phyloP scores from a whole-genome alignment of 2,797 vertebrate species.

The Hydrocynus forskahlii region DNA sequence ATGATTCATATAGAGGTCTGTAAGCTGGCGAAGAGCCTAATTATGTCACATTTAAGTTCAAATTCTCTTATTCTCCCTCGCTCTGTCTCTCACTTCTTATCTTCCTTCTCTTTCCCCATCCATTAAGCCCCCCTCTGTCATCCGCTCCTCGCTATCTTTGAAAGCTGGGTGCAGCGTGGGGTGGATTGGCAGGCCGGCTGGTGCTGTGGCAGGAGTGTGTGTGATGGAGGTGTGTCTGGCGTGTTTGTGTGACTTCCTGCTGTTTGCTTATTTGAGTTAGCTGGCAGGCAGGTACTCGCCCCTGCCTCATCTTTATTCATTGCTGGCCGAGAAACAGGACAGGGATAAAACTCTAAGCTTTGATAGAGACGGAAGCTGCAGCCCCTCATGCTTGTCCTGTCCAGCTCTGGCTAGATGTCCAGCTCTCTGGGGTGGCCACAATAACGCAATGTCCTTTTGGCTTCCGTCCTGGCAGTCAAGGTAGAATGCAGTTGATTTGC shows the following conservation, averaged over 20 bases:
- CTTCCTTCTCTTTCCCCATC: neutral
- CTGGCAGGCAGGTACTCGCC: conserved; percentile 67
- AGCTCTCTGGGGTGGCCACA: conserved; percentile 7
- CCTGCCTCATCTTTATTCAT: conserved; percentile 69
- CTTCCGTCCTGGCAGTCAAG: neutral
- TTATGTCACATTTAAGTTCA: conserved; percentile 70
- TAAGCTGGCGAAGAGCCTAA: conserved; percentile 73
- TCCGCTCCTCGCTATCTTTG: conserved; percentile 61
- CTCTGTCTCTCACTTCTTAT: conserved; percentile 28
- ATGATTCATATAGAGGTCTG: conserved; percentile 67
- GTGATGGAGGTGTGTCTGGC: conserved; percentile 73
- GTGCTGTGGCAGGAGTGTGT: conserved; percentile 72
- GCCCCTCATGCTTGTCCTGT: conserved; percentile 16
- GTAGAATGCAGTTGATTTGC: neutral
- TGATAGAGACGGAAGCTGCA: conserved; percentile 62
- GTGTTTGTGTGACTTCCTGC: conserved; percentile 67
- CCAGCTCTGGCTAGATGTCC: conserved; percentile 20
- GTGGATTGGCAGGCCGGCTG: conserved; percentile 68
- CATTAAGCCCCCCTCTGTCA: conserved; percentile 32
- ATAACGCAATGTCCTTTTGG: conserved; percentile 11
- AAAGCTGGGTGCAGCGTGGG: conserved; percentile 49
- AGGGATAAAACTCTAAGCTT: conserved; percentile 63
- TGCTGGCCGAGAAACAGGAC: conserved; percentile 64
- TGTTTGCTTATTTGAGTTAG: conserved; percentile 75
- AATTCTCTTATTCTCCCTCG: conserved; percentile 48